Conservation (phyloP, 2,888 invertebrate species). For the Trichacis sp. region DNA sequence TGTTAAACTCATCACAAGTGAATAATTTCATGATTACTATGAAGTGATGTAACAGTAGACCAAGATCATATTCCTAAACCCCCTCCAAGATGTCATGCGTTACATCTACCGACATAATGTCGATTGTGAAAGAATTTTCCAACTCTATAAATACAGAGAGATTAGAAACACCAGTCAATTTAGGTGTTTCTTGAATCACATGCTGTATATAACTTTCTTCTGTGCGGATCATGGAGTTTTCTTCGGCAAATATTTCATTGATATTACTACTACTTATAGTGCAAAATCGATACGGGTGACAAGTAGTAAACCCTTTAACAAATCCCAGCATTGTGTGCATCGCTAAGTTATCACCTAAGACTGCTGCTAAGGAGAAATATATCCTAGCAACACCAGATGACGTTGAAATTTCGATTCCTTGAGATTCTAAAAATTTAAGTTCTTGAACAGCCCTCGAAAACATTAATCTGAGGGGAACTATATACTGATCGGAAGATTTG, state of each 20-base stretch:
- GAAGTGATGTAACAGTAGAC: slow-evolving; percentile 34
- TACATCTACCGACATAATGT: slow-evolving; percentile 22
- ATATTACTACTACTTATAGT: too few relatives aligned
- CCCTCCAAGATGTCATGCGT: slow-evolving; percentile 36
- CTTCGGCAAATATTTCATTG: too few relatives aligned
- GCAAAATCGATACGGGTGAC: too few relatives aligned
- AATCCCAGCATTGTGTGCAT: slow-evolving; percentile 33
- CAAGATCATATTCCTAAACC: slow-evolving; percentile 35
- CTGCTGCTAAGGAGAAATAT: too few relatives aligned
- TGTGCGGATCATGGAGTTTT: too few relatives aligned
- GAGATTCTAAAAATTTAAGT: slow-evolving; percentile 11
- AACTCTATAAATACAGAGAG: slow-evolving; percentile 14
- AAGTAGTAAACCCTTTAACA: slow-evolving; percentile 26
- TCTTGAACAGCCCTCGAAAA: slow-evolving; percentile 16
- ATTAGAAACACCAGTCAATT: slow-evolving; percentile 22
- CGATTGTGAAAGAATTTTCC: slow-evolving; percentile 9
- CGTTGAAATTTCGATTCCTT: slow-evolving; percentile 10
- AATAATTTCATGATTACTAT: not conserved
- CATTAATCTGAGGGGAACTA: slow-evolving; percentile 5
- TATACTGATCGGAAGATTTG: too few relatives aligned
- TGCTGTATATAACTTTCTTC: too few relatives aligned
- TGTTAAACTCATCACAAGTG: too few relatives aligned
- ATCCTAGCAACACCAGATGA: not conserved
- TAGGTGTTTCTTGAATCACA: not conserved
- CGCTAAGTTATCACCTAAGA: slow-evolving; percentile 41